Conservation (phyloP, 2,113 vertebrate species). For the Burhinus bistriatus region DNA sequence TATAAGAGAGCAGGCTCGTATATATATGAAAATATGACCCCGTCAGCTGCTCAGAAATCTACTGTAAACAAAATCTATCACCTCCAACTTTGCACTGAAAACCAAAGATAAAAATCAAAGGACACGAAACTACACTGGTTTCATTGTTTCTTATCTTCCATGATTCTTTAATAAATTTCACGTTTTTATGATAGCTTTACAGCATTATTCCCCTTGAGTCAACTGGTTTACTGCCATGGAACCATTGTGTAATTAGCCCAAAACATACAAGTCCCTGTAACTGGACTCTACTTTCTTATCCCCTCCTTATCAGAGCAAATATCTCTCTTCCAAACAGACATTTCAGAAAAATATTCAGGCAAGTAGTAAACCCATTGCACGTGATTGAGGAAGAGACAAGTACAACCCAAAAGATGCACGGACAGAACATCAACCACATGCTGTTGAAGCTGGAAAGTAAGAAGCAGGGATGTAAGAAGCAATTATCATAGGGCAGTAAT, state of each 20-base stretch:
- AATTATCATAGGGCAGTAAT: not conserved
- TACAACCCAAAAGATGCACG: not conserved
- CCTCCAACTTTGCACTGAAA: not conserved
- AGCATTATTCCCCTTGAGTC: not conserved
- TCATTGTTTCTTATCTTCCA: not conserved
- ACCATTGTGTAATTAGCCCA: not conserved
- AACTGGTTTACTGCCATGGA: not conserved
- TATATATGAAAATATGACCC: not conserved
- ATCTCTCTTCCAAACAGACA: not conserved
- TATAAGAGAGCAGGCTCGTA: not conserved
- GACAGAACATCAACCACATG: not conserved
- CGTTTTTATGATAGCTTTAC: not conserved
- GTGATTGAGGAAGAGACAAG: not conserved
- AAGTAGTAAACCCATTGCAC: not conserved
- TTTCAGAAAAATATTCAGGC: not conserved
- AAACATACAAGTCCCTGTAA: not conserved
- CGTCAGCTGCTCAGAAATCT: not conserved
- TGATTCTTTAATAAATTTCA: not conserved
- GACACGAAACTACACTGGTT: not conserved
- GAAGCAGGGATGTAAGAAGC: not conserved
- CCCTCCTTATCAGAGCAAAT: not conserved
- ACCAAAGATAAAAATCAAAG: conserved; percentile 4
- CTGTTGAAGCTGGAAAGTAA: not conserved
- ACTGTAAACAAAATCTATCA: not conserved
- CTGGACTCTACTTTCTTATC: not conserved